Percentiles rank a stretch among this genome's conserved stretches.
phyloP scores from a whole-genome alignment of 2,797 vertebrate genomes.

The Rhyacichthys aspro region DNA sequence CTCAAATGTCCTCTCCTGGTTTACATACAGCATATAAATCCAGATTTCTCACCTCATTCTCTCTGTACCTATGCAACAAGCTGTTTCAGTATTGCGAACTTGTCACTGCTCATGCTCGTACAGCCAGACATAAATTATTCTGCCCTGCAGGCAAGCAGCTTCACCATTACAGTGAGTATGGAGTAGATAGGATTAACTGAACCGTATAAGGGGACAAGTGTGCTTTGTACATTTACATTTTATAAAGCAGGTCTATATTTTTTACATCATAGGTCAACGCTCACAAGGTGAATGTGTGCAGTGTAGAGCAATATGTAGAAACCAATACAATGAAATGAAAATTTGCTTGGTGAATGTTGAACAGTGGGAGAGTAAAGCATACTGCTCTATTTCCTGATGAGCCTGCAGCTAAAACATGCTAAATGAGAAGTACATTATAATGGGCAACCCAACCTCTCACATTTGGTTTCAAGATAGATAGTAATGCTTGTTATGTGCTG shows the following conservation, averaged over 20 bases:
- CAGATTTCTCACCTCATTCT: constrained; percentile 40
- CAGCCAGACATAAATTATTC: constrained; percentile 59
- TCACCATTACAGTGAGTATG: constrained; percentile 40
- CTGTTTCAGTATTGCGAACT: constrained; percentile 39
- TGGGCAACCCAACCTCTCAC: neutral
- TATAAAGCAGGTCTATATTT: constrained; percentile 31
- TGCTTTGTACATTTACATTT: constrained; percentile 45
- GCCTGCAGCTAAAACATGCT: constrained; percentile 59
- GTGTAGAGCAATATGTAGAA: neutral
- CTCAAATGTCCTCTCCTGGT: constrained; percentile 36
- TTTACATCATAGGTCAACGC: constrained; percentile 1
- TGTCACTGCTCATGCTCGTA: constrained; percentile 44
- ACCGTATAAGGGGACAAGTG: constrained; percentile 44
- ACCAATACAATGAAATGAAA: neutral
- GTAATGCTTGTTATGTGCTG: neutral
- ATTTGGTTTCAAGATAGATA: neutral
- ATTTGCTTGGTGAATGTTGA: neutral
- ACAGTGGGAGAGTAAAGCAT: constrained; percentile 28
- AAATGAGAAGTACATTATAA: constrained; percentile 10
- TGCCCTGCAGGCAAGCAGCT: constrained; percentile 50
- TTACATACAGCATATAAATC: constrained; percentile 53
- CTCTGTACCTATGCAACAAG: constrained; percentile 34
- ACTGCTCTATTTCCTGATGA: constrained; percentile 44
- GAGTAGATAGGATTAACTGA: constrained; percentile 51
- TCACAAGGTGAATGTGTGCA: neutral